phyloP scores from a whole-genome alignment of 2,797 vertebrate genomes.

The Myotis vivesi region DNA sequence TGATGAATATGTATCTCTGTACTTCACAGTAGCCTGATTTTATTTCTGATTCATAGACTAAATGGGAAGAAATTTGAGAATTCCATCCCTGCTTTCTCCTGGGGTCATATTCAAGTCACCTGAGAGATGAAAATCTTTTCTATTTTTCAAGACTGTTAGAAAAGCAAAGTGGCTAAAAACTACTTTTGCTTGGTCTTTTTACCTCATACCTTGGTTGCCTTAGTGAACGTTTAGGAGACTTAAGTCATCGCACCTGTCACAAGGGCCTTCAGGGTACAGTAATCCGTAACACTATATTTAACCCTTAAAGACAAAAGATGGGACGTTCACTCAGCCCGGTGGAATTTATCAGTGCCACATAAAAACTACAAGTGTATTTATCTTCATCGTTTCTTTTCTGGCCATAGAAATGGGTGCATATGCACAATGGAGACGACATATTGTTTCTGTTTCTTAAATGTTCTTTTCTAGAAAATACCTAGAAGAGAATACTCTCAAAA shows the following conservation, averaged over 20 bases:
- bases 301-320: slow-evolving; percentile 40
- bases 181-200: slow-evolving; percentile 11
- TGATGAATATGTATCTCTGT: background rate
- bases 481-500: slow-evolving; percentile 68
- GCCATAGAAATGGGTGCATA: slow-evolving; percentile 60
- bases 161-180: slow-evolving; percentile 39
- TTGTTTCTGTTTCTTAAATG: slow-evolving; percentile 56
- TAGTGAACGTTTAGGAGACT: background rate
- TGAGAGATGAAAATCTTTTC: slow-evolving; percentile 34
- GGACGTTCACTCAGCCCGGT: slow-evolving; percentile 65
- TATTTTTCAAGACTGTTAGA: slow-evolving; percentile 21
- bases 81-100: background rate
- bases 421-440: slow-evolving; percentile 53
- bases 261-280: background rate
- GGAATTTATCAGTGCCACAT: slow-evolving; percentile 70
- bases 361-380: slow-evolving; percentile 72
- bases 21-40: background rate
- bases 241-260: slow-evolving; percentile 34
- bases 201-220: background rate
- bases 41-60: background rate
- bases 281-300: background rate
- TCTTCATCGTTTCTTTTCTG: slow-evolving; percentile 61
- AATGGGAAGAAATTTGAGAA: slow-evolving; percentile 20
- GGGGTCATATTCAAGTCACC: background rate
- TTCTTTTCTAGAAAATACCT: slow-evolving; percentile 67